Evolutionary conservation across 2,888 invertebrate genomes (phyloP).

Genomic region (Julus scanicus): DNA sequence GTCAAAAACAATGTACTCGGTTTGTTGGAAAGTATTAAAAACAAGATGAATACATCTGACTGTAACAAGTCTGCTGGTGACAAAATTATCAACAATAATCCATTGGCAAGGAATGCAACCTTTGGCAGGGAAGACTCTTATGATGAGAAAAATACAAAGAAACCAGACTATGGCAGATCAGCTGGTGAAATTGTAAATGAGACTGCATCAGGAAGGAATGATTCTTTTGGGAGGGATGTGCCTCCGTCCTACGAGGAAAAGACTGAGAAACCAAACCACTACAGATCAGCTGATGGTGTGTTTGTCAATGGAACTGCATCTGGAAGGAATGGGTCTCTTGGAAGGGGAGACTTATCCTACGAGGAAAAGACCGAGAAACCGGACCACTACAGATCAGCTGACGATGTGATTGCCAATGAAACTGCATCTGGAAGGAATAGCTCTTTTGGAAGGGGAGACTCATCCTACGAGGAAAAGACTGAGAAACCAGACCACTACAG

Average conservation of each 20-base stretch:
- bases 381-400: not conserved
- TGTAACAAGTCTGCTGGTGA: too few species aligned
- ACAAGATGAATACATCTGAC: too few species aligned
- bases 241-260: not conserved
- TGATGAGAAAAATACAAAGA: too few species aligned
- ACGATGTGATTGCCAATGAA: not conserved
- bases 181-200: not conserved
- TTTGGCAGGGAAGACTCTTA: too few species aligned
- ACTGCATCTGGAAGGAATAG: not conserved
- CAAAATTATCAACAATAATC: too few species aligned
- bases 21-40: too few species aligned
- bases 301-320: not conserved
- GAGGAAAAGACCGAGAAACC: not conserved
- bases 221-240: not conserved
- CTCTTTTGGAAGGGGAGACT: not conserved
- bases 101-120: too few species aligned
- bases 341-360: not conserved
- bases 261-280: not conserved
- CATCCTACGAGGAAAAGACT: not conserved
- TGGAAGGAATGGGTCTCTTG: not conserved
- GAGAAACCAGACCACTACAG: not conserved
- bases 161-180: too few species aligned
- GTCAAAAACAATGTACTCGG: too few species aligned
- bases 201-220: not conserved
- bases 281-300: not conserved